Evolutionary conservation across 2,113 vertebrate species (phyloP), one percentile per base, ranked within the genome.

Genomic region (Verasper variegatus): DNA sequence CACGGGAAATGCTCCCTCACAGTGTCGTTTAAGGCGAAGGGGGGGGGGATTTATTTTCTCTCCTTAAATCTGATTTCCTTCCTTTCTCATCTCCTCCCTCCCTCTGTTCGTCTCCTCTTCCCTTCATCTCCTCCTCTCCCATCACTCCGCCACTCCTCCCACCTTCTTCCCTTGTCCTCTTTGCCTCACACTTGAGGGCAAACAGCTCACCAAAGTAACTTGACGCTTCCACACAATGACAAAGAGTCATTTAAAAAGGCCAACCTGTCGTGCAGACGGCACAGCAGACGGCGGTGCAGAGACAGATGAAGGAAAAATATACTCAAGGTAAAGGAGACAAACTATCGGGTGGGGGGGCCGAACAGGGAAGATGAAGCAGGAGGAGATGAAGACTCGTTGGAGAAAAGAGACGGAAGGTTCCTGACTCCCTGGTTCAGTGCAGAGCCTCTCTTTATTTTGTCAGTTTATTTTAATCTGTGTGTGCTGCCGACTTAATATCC

Each of bases 161-260:
- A 71, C 71, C 55, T 73, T 24, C 45, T 61, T 35, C 47, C 47
- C 63, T 45, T 27, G 69, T 71, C 77, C 54, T 74, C 54, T 67
- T 56, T 27, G 58, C 58, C 67, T 79, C 74, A 71, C 18, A 73
- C 67, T 62, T 55, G 69, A 71, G 80, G 85, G 80, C 80, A 82
- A 88, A 78, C 35, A 62, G 67, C 86, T 78, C 68, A 71, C 74
- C 62, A 83, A 66, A 87, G 80, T 78, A 88, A 86, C 80, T 66
- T 69, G 73, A 78, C 26, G 74, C 82, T 74, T 76, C 76, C 72
- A 18, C 60, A 68, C 91, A 90, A 87, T 94, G 92, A 92, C 90
- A 93, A 92, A 94, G 71, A 73, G 84, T 84, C 81, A 86, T 93
- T 92, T 94, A 85, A 91, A 89, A 90, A 83, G 87, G 89, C 87